A percentile compares a stretch with the other conserved stretches of the same genome.
Conservation (phyloP, 1,140 invertebrate species). For the Brevipalpus yothersi region DNA sequence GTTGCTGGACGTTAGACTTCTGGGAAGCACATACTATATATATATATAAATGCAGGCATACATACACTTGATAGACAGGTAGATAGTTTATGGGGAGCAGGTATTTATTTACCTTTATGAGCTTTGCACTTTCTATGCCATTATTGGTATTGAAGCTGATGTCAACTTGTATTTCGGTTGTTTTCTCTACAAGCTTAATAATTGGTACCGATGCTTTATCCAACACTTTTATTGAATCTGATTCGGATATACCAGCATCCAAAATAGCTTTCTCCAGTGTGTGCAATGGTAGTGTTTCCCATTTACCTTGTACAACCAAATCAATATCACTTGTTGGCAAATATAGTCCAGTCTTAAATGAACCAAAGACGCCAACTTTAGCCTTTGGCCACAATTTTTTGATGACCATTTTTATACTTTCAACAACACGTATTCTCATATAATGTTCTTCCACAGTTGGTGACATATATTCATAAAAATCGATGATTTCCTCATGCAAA, state of each 20-base stretch:
- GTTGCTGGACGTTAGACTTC: no score
- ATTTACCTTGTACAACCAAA: slow-evolving; percentile 81
- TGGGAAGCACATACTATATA: no score
- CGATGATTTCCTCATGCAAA: slow-evolving; percentile 84
- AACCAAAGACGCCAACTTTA: slow-evolving; percentile 39
- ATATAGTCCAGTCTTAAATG: slow-evolving; percentile 79
- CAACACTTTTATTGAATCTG: slow-evolving; percentile 69
- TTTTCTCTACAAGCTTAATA: slow-evolving; percentile 82
- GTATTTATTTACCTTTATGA: slow-evolving; percentile 41
- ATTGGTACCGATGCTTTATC: slow-evolving; percentile 92
- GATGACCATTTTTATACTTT: slow-evolving; percentile 61
- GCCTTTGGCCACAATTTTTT: slow-evolving; percentile 66
- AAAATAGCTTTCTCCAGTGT: slow-evolving; percentile 70
- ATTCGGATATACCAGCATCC: slow-evolving; percentile 60
- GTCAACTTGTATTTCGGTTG: slow-evolving; percentile 71
- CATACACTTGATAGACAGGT: no score
- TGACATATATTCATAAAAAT: slow-evolving; percentile 81
- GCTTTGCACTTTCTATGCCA: slow-evolving; percentile 75
- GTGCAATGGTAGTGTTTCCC: slow-evolving; percentile 65
- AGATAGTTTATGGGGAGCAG: no score
- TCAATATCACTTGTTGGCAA: slow-evolving; percentile 92
- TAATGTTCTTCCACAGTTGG: slow-evolving; percentile 61
- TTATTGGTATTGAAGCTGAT: slow-evolving; percentile 96
- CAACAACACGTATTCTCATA: slow-evolving; percentile 58
- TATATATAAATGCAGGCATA: no score